Percentiles rank a stretch among this genome's conserved stretches.
These are phyloP conservation scores for Chrysina gloriosa DNA, from an alignment of 2,888 invertebrate species.

Conservation along the genomic window DNA sequence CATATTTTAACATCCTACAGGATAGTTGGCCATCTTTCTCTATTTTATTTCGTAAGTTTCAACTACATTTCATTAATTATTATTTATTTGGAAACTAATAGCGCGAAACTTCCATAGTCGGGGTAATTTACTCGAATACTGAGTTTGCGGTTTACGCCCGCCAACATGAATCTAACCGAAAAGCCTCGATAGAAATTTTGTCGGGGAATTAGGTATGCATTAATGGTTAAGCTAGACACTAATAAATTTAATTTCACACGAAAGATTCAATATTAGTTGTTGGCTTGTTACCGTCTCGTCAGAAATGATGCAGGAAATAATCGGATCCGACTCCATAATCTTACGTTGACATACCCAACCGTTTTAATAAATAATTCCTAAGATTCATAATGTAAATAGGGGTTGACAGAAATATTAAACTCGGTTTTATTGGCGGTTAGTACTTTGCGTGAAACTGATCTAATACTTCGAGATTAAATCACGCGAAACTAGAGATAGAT, in stretches of 20 bases:
- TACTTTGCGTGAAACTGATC: neutral
- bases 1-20: too few relatives aligned
- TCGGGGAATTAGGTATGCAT: neutral
- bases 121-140: too few relatives aligned
- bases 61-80: too few relatives aligned
- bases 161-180: neutral
- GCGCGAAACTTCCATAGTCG: too few relatives aligned
- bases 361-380: constrained; percentile 1
- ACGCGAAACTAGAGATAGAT: neutral
- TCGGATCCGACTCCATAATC: neutral
- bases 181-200: neutral
- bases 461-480: neutral
- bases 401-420: neutral
- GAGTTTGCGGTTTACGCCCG: neutral
- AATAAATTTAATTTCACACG: constrained; percentile 2
- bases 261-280: constrained; percentile 7
- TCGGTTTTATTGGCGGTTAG: neutral
- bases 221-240: constrained; percentile 5
- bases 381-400: neutral
- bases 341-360: neutral
- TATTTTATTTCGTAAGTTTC: too few relatives aligned
- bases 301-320: neutral
- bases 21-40: too few relatives aligned
- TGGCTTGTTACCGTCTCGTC: neutral
- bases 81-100: too few relatives aligned